Conservation (phyloP, 2,113 vertebrate species). For the Crotophaga sulcirostris region DNA sequence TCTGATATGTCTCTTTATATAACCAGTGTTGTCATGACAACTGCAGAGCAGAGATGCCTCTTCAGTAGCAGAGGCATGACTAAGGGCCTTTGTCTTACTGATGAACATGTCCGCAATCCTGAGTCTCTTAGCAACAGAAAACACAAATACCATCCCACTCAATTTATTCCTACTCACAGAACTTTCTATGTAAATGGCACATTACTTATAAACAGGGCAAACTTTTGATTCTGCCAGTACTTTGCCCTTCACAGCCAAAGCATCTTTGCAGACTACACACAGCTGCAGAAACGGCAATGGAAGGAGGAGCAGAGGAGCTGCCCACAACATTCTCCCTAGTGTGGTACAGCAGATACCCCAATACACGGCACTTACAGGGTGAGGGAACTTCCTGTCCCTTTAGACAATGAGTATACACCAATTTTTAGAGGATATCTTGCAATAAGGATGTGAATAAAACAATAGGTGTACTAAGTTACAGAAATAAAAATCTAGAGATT, state of each 20-base stretch:
- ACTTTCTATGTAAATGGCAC: background rate
- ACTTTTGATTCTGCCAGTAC: background rate
- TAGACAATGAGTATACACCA: background rate
- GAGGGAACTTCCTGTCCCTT: background rate
- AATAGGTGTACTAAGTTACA: background rate
- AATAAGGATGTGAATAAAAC: background rate
- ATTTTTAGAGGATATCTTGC: background rate
- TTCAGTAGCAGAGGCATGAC: slow-evolving; percentile 3
- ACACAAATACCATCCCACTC: slow-evolving; percentile 8
- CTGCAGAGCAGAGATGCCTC: background rate
- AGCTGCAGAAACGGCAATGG: rapidly evolving
- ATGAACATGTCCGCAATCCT: background rate
- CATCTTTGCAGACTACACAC: background rate
- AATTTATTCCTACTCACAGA: slow-evolving; percentile 4
- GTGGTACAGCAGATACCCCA: background rate
- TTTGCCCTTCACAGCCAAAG: background rate
- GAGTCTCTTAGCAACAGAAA: slow-evolving; percentile 3
- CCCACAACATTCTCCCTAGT: background rate
- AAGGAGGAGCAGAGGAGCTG: background rate
- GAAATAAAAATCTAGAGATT: background rate
- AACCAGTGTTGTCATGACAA: slow-evolving; percentile 55
- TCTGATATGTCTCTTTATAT: slow-evolving; percentile 47
- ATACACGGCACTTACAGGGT: rapidly evolving
- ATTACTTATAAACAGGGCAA: background rate
- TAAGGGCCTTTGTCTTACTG: slow-evolving; percentile 43